Evolutionary conservation across 2,888 invertebrate genomes (phyloP).

Genomic region (Parnassius smintheus): DNA sequence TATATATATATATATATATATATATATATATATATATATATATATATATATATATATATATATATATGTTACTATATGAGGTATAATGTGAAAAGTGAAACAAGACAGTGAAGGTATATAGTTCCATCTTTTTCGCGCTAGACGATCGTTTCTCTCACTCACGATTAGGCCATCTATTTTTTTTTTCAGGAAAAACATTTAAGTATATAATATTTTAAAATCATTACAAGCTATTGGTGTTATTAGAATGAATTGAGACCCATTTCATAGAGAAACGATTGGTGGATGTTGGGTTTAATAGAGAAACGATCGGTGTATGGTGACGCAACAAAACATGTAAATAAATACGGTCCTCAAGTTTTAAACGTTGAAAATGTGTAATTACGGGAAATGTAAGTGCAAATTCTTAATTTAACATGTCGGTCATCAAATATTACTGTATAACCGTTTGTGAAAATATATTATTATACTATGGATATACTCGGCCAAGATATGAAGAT

Average conservation of each 20-base stretch:
- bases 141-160: not conserved
- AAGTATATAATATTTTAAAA: slow-evolving; percentile 9
- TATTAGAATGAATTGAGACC: slow-evolving; percentile 4
- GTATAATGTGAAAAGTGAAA: not conserved
- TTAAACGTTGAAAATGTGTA: not conserved
- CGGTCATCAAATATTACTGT: not conserved
- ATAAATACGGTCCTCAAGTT: not conserved
- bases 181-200: slow-evolving; percentile 5
- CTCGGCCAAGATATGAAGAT: no score
- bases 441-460: slow-evolving; percentile 6
- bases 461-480: not conserved
- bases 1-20: no score
- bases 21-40: no score
- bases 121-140: not conserved
- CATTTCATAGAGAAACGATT: slow-evolving; percentile 1
- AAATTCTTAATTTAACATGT: slow-evolving; percentile 1
- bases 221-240: slow-evolving; percentile 16
- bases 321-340: not conserved
- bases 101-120: not conserved
- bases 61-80: no score
- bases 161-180: slow-evolving; percentile 18
- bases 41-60: no score
- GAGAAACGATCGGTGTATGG: not conserved
- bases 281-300: not conserved
- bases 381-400: slow-evolving; percentile 2